Conservation (phyloP, 2,888 invertebrate genomes). For the Cosmia pyralina region DNA sequence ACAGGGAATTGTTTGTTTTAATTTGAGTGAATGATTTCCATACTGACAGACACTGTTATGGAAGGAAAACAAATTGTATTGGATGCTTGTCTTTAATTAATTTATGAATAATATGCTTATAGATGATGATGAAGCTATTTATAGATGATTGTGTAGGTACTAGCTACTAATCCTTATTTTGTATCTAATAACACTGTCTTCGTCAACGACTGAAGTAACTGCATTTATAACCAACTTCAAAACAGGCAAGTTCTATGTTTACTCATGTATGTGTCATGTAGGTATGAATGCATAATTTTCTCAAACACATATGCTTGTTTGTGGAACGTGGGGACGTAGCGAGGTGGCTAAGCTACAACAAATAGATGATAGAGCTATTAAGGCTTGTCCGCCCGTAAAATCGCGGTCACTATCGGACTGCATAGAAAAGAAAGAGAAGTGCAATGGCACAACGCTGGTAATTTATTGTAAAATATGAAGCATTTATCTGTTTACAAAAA, state of each 20-base stretch:
- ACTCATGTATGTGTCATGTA: too few relatives aligned
- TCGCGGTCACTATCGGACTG: too few relatives aligned
- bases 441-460: too few relatives aligned
- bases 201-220: neutral
- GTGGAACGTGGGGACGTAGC: too few relatives aligned
- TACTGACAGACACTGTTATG: constrained; percentile 13
- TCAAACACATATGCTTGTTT: neutral
- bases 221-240: neutral
- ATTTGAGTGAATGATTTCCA: constrained; percentile 20
- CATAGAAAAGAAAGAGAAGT: too few relatives aligned
- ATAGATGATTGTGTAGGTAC: neutral
- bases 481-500: too few relatives aligned
- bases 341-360: too few relatives aligned
- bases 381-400: too few relatives aligned
- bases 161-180: neutral
- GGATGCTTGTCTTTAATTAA: neutral
- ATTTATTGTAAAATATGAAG: too few relatives aligned
- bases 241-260: too few relatives aligned
- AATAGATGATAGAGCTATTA: too few relatives aligned
- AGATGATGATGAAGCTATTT: too few relatives aligned
- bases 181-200: neutral
- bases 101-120: neutral
- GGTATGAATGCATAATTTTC: neutral
- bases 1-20: constrained; percentile 27
- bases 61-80: constrained; percentile 32